Percentiles rank a stretch among this genome's conserved stretches.
Conservation (phyloP, 2,888 invertebrate genomes). For the Agrotis exclamationis region DNA sequence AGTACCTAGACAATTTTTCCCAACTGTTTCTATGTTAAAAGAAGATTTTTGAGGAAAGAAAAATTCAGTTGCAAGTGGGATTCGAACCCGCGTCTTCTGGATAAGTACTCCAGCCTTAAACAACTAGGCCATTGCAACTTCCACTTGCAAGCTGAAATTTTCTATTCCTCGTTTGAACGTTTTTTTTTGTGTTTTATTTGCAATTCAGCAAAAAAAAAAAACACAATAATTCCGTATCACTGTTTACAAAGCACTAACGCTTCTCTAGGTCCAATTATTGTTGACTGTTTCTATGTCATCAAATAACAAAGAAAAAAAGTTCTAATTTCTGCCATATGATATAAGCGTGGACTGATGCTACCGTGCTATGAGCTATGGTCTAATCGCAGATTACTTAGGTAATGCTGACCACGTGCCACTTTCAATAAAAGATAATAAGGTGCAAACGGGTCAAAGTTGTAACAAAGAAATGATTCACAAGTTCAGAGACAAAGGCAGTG, state of each 20-base stretch:
- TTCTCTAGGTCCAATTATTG: too few species aligned
- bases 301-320: background rate
- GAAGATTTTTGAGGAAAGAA: background rate
- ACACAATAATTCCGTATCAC: too few species aligned
- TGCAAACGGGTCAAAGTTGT: slow-evolving; percentile 46
- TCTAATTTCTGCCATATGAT: background rate
- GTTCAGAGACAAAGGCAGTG: slow-evolving; percentile 52
- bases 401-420: slow-evolving; percentile 6
- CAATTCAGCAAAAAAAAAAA: too few species aligned
- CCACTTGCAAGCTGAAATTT: too few species aligned
- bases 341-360: background rate
- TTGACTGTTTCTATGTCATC: background rate
- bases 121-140: too few species aligned
- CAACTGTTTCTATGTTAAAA: slow-evolving; percentile 1
- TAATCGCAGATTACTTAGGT: slow-evolving; percentile 9
- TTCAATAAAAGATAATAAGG: slow-evolving; percentile 50
- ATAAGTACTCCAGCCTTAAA: too few species aligned
- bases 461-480: slow-evolving; percentile 56
- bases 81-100: too few species aligned
- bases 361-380: background rate
- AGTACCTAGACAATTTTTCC: background rate
- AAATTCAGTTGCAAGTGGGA: too few species aligned
- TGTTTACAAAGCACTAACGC: too few species aligned
- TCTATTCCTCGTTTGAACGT: too few species aligned
- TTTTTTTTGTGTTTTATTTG: too few species aligned